Evolutionary conservation across 37 sponge, comb jelly and placozoan species (phyloP), one percentile per base, ranked within the genome.

Genomic region (Chondrilla cf. caribensis): DNA sequence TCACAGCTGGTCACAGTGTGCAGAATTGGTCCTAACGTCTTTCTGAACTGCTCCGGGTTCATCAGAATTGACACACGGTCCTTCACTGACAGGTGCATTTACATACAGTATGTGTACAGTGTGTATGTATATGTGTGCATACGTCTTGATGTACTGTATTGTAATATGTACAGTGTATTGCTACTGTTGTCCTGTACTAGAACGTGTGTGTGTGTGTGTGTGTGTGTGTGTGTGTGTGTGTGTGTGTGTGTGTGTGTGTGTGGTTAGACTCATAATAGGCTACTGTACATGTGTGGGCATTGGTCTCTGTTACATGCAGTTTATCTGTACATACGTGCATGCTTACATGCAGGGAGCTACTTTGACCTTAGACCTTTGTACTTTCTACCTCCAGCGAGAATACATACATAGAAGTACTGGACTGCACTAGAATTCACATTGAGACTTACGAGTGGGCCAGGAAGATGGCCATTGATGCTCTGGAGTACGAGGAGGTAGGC

Each of bases 391-490:
- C 18, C 66, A 92, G 94, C 47, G 86, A 84, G 24, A 82, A 55
- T 22, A 79, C 84, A 22, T 91, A 93, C 82, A 86, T 84, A 14
- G 94, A 98, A n/a, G 84, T 93, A 37, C 79, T 98, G 80, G 99
- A 98, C 86, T 77, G 88, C 33, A 93, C 99, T n/a, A 54, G 99
- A 14, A 87, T 95, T 35, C 99, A 98, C 67, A 96, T 96, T 2
- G 99, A 98, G 83, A 92, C 96, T 3, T 98, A 98, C 29, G 94
- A 89, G 58, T 98, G 99, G 99, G 99, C 96, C 19, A 78, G 89
- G n/a, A 98, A 98, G 73, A 98, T 98, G 96, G 99, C 99, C 22
- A 84, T 95, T 17, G 99, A 98, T 86, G 99, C 99, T 25, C 85
- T 98, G 31, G 99, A 98, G 60, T 91, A 97, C 84, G 91, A 97